phyloP scores from a whole-genome alignment of 2,113 vertebrate genomes.

The Tychaedon coryphoeus region DNA sequence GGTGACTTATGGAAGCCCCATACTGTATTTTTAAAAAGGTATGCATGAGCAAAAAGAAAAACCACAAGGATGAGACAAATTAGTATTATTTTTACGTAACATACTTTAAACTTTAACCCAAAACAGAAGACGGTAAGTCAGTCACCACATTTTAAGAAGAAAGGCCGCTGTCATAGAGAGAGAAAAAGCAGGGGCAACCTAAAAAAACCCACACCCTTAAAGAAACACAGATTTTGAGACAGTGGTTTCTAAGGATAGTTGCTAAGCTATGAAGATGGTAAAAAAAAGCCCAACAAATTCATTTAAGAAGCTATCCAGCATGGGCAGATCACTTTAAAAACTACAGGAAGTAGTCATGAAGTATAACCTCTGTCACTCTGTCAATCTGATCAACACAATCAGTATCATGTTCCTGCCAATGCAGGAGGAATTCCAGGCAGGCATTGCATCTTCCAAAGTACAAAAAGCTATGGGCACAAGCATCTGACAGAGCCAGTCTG shows the following conservation, averaged over 20 bases:
- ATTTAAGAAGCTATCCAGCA: background rate
- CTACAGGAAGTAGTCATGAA: background rate
- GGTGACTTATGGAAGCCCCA: background rate
- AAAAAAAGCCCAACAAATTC: background rate
- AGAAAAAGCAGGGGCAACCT: background rate
- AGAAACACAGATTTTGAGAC: background rate
- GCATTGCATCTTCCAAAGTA: background rate
- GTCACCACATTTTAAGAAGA: background rate
- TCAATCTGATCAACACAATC: background rate
- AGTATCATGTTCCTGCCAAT: background rate
- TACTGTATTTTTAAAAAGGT: background rate
- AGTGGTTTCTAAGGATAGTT: constrained; percentile 17
- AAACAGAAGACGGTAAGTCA: background rate
- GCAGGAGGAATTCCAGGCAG: background rate
- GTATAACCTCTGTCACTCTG: background rate
- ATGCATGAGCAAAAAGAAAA: background rate
- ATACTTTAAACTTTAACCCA: background rate
- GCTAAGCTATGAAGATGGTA: background rate
- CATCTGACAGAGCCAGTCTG: background rate
- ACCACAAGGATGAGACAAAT: background rate
- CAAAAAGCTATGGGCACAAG: background rate
- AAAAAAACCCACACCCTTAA: background rate
- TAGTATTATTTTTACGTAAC: background rate
- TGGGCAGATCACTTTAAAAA: background rate
- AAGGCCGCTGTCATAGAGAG: background rate